Evolutionary conservation across 30 jellyfish, hydroid and myxozoan species (phyloP).

Genomic region (Hydractinia symbiolongicarpus): DNA sequence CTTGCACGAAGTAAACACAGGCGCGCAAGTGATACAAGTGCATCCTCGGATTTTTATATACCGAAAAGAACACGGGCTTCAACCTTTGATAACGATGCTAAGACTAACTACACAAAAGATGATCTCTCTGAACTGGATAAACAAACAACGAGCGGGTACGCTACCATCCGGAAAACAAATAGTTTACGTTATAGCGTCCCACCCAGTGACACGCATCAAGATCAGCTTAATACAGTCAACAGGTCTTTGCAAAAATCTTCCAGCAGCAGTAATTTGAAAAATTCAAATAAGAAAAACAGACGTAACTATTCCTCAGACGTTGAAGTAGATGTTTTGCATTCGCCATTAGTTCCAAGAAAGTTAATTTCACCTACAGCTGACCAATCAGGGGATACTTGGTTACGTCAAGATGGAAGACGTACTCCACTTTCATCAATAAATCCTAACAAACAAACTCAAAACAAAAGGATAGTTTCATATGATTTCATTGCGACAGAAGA

Average conservation of each 20-base stretch:
- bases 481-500: slow-evolving; percentile 13
- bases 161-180: background rate
- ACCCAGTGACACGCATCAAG: background rate
- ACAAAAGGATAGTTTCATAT: background rate
- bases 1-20: background rate
- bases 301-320: background rate
- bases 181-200: too few relatives aligned
- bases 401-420: background rate
- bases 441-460: background rate
- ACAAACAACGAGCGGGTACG: background rate
- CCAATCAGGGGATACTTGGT: too few relatives aligned
- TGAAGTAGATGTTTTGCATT: background rate
- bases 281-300: background rate
- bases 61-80: background rate
- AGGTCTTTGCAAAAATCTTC: background rate
- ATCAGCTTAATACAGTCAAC: background rate
- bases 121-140: background rate
- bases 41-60: background rate
- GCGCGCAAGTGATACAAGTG: slow-evolving; percentile 11
- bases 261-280: background rate
- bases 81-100: background rate
- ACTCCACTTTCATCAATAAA: background rate
- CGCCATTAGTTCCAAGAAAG: background rate
- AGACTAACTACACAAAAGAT: background rate
- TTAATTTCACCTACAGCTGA: background rate